Evolutionary conservation across 1,140 invertebrate species (phyloP).

Genomic region (Neodiprion virginianus): DNA sequence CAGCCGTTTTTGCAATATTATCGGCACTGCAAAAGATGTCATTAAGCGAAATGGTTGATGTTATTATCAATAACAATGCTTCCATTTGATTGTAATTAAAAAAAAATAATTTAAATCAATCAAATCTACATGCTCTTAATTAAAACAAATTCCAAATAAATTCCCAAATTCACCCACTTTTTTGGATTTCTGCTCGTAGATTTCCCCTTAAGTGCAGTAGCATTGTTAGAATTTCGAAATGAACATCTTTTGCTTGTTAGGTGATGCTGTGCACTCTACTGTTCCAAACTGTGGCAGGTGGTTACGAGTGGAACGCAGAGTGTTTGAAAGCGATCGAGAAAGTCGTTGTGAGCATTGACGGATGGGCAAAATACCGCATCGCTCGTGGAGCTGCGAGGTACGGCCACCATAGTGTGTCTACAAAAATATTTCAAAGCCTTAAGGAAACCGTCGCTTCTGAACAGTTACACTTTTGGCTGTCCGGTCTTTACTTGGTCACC

Average conservation of each 20-base stretch:
- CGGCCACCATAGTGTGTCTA: conserved; percentile 80
- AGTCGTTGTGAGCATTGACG: conserved; percentile 68
- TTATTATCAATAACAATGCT: too few relatives aligned
- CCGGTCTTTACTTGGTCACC: conserved; percentile 76
- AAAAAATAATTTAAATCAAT: too few relatives aligned
- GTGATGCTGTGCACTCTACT: conserved; percentile 81
- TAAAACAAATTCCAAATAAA: too few relatives aligned
- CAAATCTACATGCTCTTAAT: too few relatives aligned
- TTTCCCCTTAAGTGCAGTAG: not conserved
- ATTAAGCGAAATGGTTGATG: too few relatives aligned
- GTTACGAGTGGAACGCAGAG: conserved; percentile 66
- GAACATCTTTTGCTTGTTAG: conserved; percentile 31
- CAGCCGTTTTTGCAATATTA: too few relatives aligned
- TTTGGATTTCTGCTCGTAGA: not conserved
- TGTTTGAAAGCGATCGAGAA: conserved; percentile 64
- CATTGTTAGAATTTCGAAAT: not conserved
- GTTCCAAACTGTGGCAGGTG: conserved; percentile 80
- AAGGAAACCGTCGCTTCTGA: conserved; percentile 85
- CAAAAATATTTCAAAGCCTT: conserved; percentile 70
- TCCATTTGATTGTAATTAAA: too few relatives aligned
- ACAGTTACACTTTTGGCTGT: conserved; percentile 89
- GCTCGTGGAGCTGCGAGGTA: conserved; percentile 85
- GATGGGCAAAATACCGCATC: conserved; percentile 88
- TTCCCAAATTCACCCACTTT: too few relatives aligned
- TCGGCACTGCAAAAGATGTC: too few relatives aligned